Evolutionary conservation across 2,797 vertebrate genomes (phyloP).

Genomic region (Pantherophis alleghaniensis): DNA sequence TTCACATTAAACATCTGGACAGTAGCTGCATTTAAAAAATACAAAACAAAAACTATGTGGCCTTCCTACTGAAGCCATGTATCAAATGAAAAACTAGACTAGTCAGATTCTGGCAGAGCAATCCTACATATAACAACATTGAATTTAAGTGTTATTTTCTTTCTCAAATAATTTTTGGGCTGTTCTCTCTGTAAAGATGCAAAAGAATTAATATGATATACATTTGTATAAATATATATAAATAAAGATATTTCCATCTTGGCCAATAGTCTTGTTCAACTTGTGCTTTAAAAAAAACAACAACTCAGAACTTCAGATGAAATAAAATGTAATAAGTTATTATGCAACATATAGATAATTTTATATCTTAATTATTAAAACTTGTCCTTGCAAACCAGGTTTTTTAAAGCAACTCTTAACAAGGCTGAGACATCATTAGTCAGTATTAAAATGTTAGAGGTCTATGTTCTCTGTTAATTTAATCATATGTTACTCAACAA

Average conservation of each 20-base stretch:
- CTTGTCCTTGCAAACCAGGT: slow-evolving; percentile 43
- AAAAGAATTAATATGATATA: not conserved
- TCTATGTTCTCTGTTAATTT: slow-evolving; percentile 70
- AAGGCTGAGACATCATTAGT: slow-evolving; percentile 57
- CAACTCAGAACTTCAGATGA: fast-evolving
- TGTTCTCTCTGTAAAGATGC: not conserved
- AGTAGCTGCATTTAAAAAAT: not conserved
- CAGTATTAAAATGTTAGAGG: slow-evolving; percentile 76
- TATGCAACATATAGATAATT: slow-evolving; percentile 31
- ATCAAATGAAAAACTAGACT: not conserved
- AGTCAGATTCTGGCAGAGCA: not conserved
- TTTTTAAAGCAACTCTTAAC: slow-evolving; percentile 46
- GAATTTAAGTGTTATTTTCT: not conserved
- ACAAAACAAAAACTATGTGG: not conserved
- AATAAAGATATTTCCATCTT: not conserved
- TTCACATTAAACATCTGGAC: not conserved
- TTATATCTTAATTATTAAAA: slow-evolving; percentile 64
- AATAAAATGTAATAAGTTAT: slow-evolving; percentile 29
- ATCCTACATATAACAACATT: not conserved
- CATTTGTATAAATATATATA: not conserved
- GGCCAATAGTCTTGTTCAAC: not conserved
- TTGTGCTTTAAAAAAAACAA: not conserved
- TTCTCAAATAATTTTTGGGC: not conserved
- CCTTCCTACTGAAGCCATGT: not conserved
- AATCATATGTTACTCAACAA: slow-evolving; percentile 75